Conservation (phyloP, 2,113 vertebrate genomes). For the Sinosuthora webbiana region DNA sequence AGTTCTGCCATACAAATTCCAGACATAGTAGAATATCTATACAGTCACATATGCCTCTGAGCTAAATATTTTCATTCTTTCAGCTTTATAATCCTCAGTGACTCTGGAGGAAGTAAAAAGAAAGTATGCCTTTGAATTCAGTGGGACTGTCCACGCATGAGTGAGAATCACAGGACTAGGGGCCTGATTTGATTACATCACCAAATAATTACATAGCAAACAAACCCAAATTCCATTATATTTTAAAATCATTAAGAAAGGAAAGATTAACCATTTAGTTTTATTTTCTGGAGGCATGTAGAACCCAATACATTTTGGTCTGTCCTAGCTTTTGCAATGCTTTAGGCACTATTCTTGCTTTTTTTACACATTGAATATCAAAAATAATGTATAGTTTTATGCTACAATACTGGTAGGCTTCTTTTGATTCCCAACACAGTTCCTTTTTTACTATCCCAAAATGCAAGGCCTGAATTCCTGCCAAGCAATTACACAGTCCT, state of each 20-base stretch:
- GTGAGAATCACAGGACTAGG: not conserved
- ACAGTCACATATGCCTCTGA: constrained; percentile 1
- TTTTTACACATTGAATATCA: not conserved
- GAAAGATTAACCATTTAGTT: not conserved
- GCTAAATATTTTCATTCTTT: constrained; percentile 33
- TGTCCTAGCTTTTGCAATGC: not conserved
- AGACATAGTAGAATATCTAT: not conserved
- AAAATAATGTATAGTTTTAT: not conserved
- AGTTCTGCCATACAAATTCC: constrained; percentile 16
- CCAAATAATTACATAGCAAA: not conserved
- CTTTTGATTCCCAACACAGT: not conserved
- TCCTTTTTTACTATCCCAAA: not conserved
- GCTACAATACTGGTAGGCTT: not conserved
- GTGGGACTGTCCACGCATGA: not conserved
- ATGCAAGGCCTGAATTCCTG: not conserved
- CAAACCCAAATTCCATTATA: not conserved
- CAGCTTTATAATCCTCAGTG: not conserved
- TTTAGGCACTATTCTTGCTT: not conserved
- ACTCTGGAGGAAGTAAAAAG: not conserved
- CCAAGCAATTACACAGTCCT: not conserved
- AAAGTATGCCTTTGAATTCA: not conserved
- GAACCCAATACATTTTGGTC: not conserved
- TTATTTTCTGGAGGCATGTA: not conserved
- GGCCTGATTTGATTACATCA: not conserved
- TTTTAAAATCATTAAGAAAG: not conserved